These are phyloP conservation scores for Eumacrocentrus americanus DNA, from an alignment of 2,888 invertebrate genomes.

Conservation along the genomic window DNA sequence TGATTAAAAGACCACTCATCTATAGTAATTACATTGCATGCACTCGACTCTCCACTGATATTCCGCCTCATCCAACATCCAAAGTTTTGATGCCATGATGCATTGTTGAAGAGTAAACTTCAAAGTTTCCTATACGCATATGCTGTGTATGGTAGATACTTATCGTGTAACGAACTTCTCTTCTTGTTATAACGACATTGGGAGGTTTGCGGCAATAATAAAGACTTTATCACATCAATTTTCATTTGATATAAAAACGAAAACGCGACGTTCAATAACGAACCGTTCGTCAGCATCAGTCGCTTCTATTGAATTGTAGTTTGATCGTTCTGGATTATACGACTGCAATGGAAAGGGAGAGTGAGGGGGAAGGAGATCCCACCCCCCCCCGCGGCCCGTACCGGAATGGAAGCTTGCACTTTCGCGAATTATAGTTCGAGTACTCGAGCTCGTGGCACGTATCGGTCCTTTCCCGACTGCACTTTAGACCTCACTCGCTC, in stretches of 20 bases:
- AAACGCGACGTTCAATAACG: neutral
- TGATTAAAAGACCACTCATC: conserved; percentile 11
- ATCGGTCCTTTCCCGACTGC: conserved; percentile 26
- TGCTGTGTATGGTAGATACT: neutral
- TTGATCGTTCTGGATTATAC: neutral
- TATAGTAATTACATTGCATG: conserved; percentile 4
- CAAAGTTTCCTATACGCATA: neutral
- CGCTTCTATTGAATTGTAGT: neutral
- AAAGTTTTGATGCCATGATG: neutral
- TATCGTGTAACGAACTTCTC: neutral
- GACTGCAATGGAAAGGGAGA: neutral
- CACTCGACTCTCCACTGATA: neutral
- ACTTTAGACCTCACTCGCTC: conserved; percentile 27
- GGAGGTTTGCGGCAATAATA: neutral
- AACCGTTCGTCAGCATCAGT: neutral
- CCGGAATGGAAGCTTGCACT: conserved; percentile 31
- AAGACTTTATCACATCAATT: neutral
- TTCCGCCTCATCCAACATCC: neutral
- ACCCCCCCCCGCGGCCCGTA: conserved; percentile 17
- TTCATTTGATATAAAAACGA: neutral
- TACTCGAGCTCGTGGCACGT: conserved; percentile 24
- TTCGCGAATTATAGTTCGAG: conserved; percentile 28
- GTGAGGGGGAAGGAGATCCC: neutral
- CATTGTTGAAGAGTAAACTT: neutral
- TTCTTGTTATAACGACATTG: neutral